Percentiles rank a stretch among this genome's conserved stretches.
phyloP scores from a whole-genome alignment of 2,888 invertebrate genomes.

The Thereva nobilitata region DNA sequence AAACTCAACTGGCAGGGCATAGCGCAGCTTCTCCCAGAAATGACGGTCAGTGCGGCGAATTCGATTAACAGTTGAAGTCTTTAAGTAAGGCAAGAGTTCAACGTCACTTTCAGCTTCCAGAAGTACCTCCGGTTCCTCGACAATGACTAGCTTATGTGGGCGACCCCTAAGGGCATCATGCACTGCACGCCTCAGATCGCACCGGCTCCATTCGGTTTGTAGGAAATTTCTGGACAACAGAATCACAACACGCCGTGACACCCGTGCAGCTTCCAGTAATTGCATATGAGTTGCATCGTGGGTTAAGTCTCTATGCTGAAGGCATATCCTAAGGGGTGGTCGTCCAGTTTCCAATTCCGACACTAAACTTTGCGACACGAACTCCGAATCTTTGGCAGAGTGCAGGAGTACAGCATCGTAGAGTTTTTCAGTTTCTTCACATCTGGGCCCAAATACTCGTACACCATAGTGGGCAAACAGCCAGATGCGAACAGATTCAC shows the following conservation, averaged over 20 bases:
- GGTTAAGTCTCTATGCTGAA: constrained; percentile 85
- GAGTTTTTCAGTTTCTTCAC: constrained; percentile 81
- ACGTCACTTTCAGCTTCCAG: constrained; percentile 85
- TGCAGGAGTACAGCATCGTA: constrained; percentile 94
- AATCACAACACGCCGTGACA: constrained; percentile 83
- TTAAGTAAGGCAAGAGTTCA: constrained; percentile 85
- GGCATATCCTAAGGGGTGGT: constrained; percentile 75
- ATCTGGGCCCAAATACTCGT: constrained; percentile 74
- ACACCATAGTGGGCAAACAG: constrained; percentile 85
- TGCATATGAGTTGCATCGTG: constrained; percentile 66
- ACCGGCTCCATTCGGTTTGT: constrained; percentile 91
- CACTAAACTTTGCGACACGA: constrained; percentile 82
- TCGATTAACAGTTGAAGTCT: constrained; percentile 74
- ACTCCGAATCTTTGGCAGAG: constrained; percentile 89
- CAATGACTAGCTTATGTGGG: constrained; percentile 84
- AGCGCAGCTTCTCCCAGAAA: constrained; percentile 92
- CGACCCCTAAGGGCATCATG: constrained; percentile 86
- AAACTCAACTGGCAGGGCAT: constrained; percentile 79
- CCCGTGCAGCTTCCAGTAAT: constrained; percentile 83
- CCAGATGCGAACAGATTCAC: constrained; percentile 84
- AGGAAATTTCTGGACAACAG: constrained; percentile 88
- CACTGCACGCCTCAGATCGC: constrained; percentile 86
- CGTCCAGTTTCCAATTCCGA: constrained; percentile 82
- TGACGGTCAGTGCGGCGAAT: constrained; percentile 86
- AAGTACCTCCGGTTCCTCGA: constrained; percentile 82